Conservation (phyloP, 2,113 vertebrate species). For the Ictalurus punctatus region DNA sequence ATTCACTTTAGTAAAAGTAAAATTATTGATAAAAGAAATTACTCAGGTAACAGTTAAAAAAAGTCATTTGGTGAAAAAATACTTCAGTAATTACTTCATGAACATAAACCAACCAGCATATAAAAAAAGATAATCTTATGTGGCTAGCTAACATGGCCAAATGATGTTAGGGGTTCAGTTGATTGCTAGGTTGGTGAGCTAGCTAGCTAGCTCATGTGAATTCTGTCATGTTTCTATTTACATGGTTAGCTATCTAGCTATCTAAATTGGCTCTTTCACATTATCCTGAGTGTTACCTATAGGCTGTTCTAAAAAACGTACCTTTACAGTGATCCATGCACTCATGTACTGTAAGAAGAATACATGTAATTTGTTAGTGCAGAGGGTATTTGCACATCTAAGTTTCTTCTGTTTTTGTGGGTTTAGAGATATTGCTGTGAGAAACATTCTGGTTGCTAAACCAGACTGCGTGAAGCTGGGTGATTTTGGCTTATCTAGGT, state of each 20-base stretch:
- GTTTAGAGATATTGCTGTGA: conserved; percentile 88
- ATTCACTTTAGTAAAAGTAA: neutral
- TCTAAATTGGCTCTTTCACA: neutral
- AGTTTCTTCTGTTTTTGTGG: conserved; percentile 13
- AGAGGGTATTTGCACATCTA: neutral
- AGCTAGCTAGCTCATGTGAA: neutral
- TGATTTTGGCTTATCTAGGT: conserved; percentile 92
- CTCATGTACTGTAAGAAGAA: neutral
- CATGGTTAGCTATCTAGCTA: too few relatives aligned
- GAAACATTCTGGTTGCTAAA: conserved; percentile 87
- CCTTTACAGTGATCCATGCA: neutral
- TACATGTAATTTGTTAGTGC: neutral
- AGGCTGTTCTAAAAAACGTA: neutral
- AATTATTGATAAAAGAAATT: too few relatives aligned
- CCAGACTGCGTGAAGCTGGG: conserved; percentile 86
- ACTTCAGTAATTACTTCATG: too few relatives aligned
- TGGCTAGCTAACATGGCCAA: too few relatives aligned
- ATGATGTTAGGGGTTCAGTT: too few relatives aligned
- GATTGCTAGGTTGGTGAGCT: too few relatives aligned
- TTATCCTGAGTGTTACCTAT: neutral
- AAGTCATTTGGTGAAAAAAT: neutral
- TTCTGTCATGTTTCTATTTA: neutral
- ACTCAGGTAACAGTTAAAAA: too few relatives aligned
- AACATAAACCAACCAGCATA: too few relatives aligned
- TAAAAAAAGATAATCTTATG: too few relatives aligned